phyloP scores from a whole-genome alignment of 2,113 vertebrate genomes.

The Stomatorhinus ivindoensis region DNA sequence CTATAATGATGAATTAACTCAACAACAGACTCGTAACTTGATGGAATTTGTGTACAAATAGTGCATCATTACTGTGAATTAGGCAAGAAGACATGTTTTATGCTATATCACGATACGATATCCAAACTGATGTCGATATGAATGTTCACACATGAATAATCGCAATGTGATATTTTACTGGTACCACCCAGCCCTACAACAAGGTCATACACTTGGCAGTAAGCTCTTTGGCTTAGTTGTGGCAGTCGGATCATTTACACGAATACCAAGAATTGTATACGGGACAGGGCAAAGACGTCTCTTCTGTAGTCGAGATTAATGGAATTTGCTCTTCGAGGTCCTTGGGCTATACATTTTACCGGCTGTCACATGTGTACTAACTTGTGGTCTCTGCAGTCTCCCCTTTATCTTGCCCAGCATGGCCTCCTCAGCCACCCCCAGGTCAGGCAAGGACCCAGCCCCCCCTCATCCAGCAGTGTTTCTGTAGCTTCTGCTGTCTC shows the following conservation, averaged over 20 bases:
- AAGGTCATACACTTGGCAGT: background rate
- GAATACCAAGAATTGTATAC: background rate
- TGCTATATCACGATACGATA: background rate
- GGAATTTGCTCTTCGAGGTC: background rate
- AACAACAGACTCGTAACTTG: background rate
- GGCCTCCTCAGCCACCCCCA: slow-evolving; percentile 36
- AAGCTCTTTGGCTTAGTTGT: background rate
- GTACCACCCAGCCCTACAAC: background rate
- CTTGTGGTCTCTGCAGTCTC: slow-evolving; percentile 51
- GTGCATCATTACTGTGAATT: background rate
- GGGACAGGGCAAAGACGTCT: background rate
- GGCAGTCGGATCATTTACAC: background rate
- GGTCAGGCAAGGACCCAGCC: slow-evolving; percentile 47
- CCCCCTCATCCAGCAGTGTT: slow-evolving; percentile 62
- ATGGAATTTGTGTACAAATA: background rate
- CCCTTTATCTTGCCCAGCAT: slow-evolving; percentile 42
- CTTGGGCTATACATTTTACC: background rate
- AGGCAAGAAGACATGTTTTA: background rate
- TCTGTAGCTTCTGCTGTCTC: slow-evolving; percentile 87
- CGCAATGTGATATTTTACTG: background rate
- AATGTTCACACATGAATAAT: background rate
- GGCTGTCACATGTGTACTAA: slow-evolving; percentile 33
- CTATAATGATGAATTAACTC: background rate
- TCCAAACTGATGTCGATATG: background rate
- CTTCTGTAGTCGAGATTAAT: background rate